A percentile compares a stretch with the other conserved stretches of the same genome.
Evolutionary conservation across 2,888 invertebrate genomes (phyloP).

Genomic region (Cyclophora punctaria): DNA sequence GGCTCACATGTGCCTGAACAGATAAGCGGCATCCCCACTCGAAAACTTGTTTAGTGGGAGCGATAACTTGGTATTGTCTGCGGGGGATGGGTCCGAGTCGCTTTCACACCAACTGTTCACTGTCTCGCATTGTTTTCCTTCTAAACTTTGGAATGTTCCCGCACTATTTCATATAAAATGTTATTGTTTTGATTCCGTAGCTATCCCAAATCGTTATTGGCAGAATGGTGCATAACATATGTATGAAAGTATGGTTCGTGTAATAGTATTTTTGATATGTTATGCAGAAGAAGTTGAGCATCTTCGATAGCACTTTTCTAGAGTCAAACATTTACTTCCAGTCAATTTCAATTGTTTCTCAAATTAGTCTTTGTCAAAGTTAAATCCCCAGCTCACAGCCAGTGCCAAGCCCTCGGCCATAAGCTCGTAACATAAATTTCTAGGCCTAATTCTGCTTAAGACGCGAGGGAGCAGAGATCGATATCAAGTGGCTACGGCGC

Average conservation of each 20-base stretch:
- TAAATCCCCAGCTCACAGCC: conserved; percentile 31
- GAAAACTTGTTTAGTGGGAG: conserved; percentile 66
- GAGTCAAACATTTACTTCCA: background rate
- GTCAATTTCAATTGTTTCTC: conserved; percentile 26
- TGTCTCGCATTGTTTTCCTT: conserved; percentile 29
- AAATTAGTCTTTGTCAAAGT: conserved; percentile 35
- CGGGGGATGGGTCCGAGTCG: conserved; percentile 38
- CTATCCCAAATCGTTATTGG: no score
- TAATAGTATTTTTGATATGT: no score
- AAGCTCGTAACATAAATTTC: conserved; percentile 58
- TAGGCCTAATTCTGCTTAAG: conserved; percentile 63
- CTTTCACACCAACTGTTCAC: conserved; percentile 28
- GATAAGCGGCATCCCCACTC: conserved; percentile 71
- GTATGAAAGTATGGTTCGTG: no score
- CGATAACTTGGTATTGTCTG: conserved; percentile 67
- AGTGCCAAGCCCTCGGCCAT: conserved; percentile 35
- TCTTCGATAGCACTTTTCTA: no score
- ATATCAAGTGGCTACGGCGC: conserved; percentile 65
- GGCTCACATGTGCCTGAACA: conserved; percentile 65
- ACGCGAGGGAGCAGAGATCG: conserved; percentile 70
- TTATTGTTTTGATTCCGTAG: background rate
- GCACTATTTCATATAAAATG: background rate
- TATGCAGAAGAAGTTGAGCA: no score
- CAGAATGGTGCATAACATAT: no score
- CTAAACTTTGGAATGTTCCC: conserved; percentile 13